Percentiles rank a stretch among this genome's conserved stretches.
phyloP scores from a whole-genome alignment of 2,888 invertebrate species.

The Polymixis flavicincta region DNA sequence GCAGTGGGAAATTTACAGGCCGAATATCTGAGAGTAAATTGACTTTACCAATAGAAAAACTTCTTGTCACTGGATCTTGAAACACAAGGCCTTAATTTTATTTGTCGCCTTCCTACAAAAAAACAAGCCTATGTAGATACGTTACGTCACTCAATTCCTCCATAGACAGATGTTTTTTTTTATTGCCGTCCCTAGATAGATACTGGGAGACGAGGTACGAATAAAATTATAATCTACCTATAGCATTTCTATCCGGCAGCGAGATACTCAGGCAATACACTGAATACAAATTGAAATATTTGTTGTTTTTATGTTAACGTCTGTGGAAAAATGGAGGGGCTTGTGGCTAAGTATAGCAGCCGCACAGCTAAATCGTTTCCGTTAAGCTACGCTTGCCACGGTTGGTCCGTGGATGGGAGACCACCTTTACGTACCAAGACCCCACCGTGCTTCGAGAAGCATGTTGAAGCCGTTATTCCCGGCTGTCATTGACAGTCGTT shows the following conservation, averaged over 20 bases:
- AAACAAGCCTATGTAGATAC: constrained; percentile 20
- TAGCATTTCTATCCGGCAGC: constrained; percentile 55
- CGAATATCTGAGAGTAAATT: background rate
- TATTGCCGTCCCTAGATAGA: constrained; percentile 30
- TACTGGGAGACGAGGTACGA: constrained; percentile 36
- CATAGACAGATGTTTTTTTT: constrained; percentile 33
- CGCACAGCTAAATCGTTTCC: too few relatives aligned
- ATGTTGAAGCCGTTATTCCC: too few relatives aligned
- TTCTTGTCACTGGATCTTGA: constrained; percentile 1
- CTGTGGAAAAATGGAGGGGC: constrained; percentile 23
- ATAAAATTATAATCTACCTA: constrained; percentile 53
- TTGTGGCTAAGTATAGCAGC: too few relatives aligned
- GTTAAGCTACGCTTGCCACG: too few relatives aligned
- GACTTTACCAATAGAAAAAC: constrained; percentile 11
- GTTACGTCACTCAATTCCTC: constrained; percentile 40
- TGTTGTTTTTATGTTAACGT: constrained; percentile 47
- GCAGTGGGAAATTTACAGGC: too few relatives aligned
- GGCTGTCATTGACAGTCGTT: too few relatives aligned
- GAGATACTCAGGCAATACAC: constrained; percentile 32
- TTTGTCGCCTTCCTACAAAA: constrained; percentile 20
- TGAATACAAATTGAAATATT: constrained; percentile 66
- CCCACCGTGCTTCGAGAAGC: too few relatives aligned
- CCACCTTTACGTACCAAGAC: too few relatives aligned
- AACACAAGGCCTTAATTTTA: constrained; percentile 20
- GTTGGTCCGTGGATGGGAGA: too few relatives aligned